A percentile compares a stretch with the other conserved stretches of the same genome.
phyloP scores from a whole-genome alignment of 2,113 vertebrate genomes.

The Polypterus bichir region DNA sequence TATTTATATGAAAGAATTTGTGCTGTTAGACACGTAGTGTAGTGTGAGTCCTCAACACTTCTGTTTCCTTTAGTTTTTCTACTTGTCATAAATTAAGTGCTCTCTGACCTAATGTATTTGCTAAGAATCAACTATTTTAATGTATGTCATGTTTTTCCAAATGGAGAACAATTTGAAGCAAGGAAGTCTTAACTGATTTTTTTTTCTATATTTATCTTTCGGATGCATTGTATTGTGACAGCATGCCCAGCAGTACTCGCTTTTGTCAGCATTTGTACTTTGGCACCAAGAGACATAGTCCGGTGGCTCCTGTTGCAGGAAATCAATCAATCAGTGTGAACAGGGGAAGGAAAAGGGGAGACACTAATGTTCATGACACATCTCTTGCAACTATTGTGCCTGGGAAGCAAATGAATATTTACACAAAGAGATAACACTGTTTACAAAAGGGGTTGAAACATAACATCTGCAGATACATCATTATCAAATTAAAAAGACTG shows the following conservation, averaged over 20 bases:
- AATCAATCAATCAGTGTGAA: constrained; percentile 46
- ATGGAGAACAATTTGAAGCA: too few relatives aligned
- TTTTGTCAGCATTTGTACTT: constrained; percentile 34
- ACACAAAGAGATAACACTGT: constrained; percentile 54
- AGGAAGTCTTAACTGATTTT: too few relatives aligned
- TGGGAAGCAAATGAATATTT: constrained; percentile 53
- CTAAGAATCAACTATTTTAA: too few relatives aligned
- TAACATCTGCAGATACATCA: constrained; percentile 42
- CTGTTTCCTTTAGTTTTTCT: too few relatives aligned
- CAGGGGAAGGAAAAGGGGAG: constrained; percentile 51
- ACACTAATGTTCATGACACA: constrained; percentile 48
- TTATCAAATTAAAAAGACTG: constrained; percentile 52
- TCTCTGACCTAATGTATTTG: too few relatives aligned
- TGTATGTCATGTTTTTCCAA: too few relatives aligned
- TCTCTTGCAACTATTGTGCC: constrained; percentile 38
- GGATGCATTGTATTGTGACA: not conserved
- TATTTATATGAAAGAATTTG: too few relatives aligned
- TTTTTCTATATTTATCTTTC: too few relatives aligned
- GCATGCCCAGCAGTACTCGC: constrained; percentile 19
- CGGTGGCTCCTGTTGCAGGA: constrained; percentile 24
- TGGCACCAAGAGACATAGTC: constrained; percentile 26
- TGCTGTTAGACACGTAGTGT: too few relatives aligned
- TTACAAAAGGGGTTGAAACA: constrained; percentile 47
- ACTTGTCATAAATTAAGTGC: too few relatives aligned
- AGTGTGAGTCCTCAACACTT: too few relatives aligned